Evolutionary conservation across 2,888 invertebrate genomes (phyloP).

Genomic region (Drosophila parthenogenetica): DNA sequence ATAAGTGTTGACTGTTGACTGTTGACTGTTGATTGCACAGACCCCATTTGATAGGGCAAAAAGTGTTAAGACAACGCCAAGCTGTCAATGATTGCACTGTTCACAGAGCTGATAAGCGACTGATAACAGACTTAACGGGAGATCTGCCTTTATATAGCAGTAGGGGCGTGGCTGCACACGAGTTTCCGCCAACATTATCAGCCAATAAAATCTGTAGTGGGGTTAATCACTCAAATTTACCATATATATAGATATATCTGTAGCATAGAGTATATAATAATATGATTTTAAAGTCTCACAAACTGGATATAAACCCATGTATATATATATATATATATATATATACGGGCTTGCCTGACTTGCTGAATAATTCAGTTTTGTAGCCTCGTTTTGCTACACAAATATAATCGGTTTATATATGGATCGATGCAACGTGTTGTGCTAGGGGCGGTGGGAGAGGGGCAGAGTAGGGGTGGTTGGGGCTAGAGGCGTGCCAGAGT

Average conservation of each 20-base stretch:
- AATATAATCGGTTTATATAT: slow-evolving; percentile 47
- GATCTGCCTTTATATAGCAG: slow-evolving; percentile 3
- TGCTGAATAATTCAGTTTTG: slow-evolving; percentile 50
- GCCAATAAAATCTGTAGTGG: slow-evolving; percentile 23
- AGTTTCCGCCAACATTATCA: slow-evolving; percentile 27
- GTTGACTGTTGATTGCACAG: slow-evolving; percentile 2
- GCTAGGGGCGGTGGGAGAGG: background rate
- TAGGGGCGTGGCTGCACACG: slow-evolving; percentile 31
- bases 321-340: background rate
- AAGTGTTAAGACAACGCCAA: slow-evolving; percentile 3
- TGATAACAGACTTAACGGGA: slow-evolving; percentile 10
- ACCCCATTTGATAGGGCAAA: slow-evolving; percentile 23
- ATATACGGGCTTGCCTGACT: slow-evolving; percentile 7
- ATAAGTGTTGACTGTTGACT: slow-evolving; percentile 4
- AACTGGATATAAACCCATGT: background rate
- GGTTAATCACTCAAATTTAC: slow-evolving; percentile 13
- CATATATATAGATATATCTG: background rate
- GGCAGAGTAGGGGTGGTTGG: background rate
- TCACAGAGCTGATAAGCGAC: slow-evolving; percentile 3
- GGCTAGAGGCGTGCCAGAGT: slow-evolving; percentile 17
- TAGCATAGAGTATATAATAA: slow-evolving; percentile 6
- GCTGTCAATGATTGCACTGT: slow-evolving; percentile 20
- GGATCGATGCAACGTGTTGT: slow-evolving; percentile 43
- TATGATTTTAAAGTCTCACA: slow-evolving; percentile 3
- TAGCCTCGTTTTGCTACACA: slow-evolving; percentile 33